phyloP scores from a whole-genome alignment of 2,888 invertebrate genomes.

The Eupithecia insigniata region DNA sequence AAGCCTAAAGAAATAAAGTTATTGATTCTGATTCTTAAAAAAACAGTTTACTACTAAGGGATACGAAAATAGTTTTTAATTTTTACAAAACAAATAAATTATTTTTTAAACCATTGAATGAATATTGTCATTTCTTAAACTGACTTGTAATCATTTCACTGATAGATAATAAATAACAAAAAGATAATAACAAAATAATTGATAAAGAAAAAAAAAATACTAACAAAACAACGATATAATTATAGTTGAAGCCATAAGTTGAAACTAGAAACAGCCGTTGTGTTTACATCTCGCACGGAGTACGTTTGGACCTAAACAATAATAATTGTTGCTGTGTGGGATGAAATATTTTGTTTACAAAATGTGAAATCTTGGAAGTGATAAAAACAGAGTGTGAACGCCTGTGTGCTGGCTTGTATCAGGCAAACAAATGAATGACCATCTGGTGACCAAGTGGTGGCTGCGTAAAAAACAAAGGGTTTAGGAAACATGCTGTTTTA shows the following conservation, averaged over 20 bases:
- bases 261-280: background rate
- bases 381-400: conserved; percentile 53
- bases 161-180: too few relatives aligned
- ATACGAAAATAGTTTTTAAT: too few relatives aligned
- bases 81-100: too few relatives aligned
- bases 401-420: conserved; percentile 52
- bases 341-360: conserved; percentile 49
- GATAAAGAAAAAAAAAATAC: too few relatives aligned
- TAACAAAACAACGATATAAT: background rate
- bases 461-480: conserved; percentile 49
- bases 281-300: background rate
- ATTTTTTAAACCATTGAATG: background rate
- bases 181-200: too few relatives aligned
- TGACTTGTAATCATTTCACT: background rate
- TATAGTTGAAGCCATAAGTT: background rate
- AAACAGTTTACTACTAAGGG: too few relatives aligned
- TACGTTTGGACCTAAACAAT: conserved; percentile 24
- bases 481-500: conserved; percentile 19
- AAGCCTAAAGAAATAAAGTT: too few relatives aligned
- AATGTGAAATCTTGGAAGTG: conserved; percentile 50
- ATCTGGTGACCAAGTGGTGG: conserved; percentile 77
- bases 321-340: conserved; percentile 27
- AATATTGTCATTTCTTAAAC: background rate
- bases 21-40: too few relatives aligned
- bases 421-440: conserved; percentile 64